Percentiles rank a stretch among this genome's conserved stretches.
phyloP scores from a whole-genome alignment of 2,888 invertebrate species.

The Chrysolina americana region DNA sequence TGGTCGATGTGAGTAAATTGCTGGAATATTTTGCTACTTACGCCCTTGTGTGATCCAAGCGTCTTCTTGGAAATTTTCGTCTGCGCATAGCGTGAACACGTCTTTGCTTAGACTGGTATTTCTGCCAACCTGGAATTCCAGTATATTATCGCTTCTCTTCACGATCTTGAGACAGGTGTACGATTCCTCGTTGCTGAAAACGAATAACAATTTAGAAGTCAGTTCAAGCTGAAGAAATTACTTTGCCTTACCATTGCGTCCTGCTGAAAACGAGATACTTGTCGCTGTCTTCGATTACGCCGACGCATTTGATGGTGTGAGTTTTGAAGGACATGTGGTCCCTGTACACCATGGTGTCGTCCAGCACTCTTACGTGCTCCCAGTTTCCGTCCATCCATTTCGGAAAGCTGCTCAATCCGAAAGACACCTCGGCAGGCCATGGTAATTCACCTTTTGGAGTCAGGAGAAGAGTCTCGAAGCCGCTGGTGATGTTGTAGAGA shows the following conservation, averaged over 20 bases:
- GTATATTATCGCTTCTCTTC: conserved; percentile 74
- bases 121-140: conserved; percentile 74
- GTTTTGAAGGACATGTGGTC: conserved; percentile 72
- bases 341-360: conserved; percentile 70
- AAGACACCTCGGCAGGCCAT: conserved; percentile 68
- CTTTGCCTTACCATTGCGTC: conserved; percentile 71
- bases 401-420: conserved; percentile 71
- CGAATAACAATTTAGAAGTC: not conserved
- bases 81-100: conserved; percentile 62
- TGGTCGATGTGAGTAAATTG: too few species aligned
- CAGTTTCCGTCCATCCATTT: conserved; percentile 77
- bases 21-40: conserved; percentile 64
- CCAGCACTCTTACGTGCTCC: conserved; percentile 72
- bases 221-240: not conserved
- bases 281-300: conserved; percentile 65
- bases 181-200: conserved; percentile 73
- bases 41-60: conserved; percentile 77
- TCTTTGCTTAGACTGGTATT: conserved; percentile 62
- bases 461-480: conserved; percentile 74
- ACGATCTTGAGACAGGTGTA: conserved; percentile 76
- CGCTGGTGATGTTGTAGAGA: conserved; percentile 72
- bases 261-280: conserved; percentile 71
- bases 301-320: conserved; percentile 71
- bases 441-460: conserved; percentile 63
- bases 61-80: conserved; percentile 71